Evolutionary conservation across 2,113 vertebrate species (phyloP).

Genomic region (Erinaceus europaeus): DNA sequence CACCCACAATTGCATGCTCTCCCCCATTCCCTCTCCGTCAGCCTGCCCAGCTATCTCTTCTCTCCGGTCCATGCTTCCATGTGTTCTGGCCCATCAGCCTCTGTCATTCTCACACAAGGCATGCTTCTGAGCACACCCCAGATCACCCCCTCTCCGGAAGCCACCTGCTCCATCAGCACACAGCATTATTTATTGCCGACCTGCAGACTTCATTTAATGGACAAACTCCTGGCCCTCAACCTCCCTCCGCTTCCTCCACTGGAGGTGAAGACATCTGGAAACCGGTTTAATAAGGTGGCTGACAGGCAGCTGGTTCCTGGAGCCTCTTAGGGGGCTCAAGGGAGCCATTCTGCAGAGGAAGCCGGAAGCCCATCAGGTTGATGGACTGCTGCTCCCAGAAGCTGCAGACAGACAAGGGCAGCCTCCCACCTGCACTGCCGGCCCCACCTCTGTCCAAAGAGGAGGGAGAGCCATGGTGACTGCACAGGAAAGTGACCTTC

Average conservation of each 20-base stretch:
- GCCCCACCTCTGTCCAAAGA: constrained; percentile 4
- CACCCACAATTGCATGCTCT: too few species aligned
- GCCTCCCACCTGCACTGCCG: not conserved
- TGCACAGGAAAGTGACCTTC: not conserved
- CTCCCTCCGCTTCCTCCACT: constrained; percentile 28
- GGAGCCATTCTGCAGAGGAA: constrained; percentile 68
- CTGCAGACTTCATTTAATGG: constrained; percentile 11
- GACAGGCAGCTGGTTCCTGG: constrained; percentile 66
- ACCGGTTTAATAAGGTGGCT: constrained; percentile 66
- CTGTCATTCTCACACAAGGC: not conserved
- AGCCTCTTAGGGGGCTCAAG: constrained; percentile 43
- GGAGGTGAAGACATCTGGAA: constrained; percentile 72
- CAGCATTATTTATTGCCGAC: constrained; percentile 37
- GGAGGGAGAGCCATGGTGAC: not conserved
- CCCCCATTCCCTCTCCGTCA: not conserved
- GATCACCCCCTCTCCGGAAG: not conserved
- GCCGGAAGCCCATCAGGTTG: constrained; percentile 44
- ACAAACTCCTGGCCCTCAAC: not conserved
- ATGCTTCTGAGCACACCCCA: not conserved
- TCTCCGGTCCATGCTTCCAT: not conserved
- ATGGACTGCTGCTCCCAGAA: constrained; percentile 37
- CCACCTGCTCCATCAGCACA: not conserved
- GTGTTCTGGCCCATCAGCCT: not conserved
- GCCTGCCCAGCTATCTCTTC: not conserved
- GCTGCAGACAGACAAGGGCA: not conserved